phyloP scores from a whole-genome alignment of 2,888 invertebrate genomes.

The Phyllotreta cruciferae region DNA sequence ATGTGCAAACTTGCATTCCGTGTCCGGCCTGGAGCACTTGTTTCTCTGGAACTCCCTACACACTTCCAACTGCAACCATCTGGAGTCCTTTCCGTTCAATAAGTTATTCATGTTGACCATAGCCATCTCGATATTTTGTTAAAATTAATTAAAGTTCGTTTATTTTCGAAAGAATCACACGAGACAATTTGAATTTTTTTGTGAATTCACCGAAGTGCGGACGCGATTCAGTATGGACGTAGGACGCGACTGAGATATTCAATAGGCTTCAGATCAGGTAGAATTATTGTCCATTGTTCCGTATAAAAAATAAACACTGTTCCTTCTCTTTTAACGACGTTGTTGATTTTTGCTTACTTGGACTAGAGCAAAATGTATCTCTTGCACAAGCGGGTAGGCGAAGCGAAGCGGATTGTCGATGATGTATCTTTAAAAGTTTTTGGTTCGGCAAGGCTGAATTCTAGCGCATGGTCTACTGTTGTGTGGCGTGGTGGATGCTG shows the following conservation, averaged over 20 bases:
- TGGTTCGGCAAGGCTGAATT: conserved; percentile 35
- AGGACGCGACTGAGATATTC: conserved; percentile 47
- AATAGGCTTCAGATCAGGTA: conserved; percentile 49
- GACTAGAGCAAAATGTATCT: conserved; percentile 41
- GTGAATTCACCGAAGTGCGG: conserved; percentile 31
- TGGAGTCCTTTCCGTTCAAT: conserved; percentile 97
- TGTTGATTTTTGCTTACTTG: conserved; percentile 33
- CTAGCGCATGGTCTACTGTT: conserved; percentile 60
- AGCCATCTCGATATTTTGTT: conserved; percentile 64
- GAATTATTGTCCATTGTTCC: conserved; percentile 57
- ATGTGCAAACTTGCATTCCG: conserved; percentile 99
- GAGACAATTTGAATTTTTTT: conserved; percentile 18
- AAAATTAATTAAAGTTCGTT: conserved; percentile 19
- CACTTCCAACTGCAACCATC: conserved; percentile 99
- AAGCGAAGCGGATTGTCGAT: conserved; percentile 59
- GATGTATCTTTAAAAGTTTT: conserved; percentile 34
- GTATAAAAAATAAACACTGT: conserved; percentile 49
- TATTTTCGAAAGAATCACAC: conserved; percentile 31
- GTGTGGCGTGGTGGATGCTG: conserved; percentile 49
- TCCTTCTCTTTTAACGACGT: conserved; percentile 40
- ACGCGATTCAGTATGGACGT: conserved; percentile 38
- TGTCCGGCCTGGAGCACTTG: conserved; percentile 98
- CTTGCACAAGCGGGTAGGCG: conserved; percentile 59
- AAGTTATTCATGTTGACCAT: conserved; percentile 98
- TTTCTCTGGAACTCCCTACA: conserved; percentile 99